Evolutionary conservation across 2,888 invertebrate species (phyloP), one percentile per base, ranked within the genome.

Genomic region (Tridacna crocea): DNA sequence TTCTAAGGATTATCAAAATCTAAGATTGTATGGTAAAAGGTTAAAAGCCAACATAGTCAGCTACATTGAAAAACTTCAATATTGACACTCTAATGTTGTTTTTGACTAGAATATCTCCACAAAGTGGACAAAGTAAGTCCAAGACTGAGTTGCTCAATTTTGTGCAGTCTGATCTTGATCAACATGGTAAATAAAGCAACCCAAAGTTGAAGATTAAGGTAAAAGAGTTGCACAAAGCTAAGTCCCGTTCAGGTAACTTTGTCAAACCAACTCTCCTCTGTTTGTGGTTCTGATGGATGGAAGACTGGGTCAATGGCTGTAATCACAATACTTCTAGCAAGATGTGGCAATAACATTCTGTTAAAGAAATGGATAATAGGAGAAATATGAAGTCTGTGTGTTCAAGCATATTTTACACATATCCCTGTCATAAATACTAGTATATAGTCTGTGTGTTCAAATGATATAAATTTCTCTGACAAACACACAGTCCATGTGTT

Each of bases 271-370:
- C 85, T 88, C 19, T 88, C 88, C 19, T 86, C 77, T n/a, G 79
- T 63, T 48, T 80, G 79, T 19, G 81, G 68, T 15, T 76, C 74
- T 24, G 84, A 83, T n/a, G 91, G 90, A 22, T 88, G 87, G 75
- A 86, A 92, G 12, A 90, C 73, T 12, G 92, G 91, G 68, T 92
- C 90, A 26, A 92, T 88, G 11, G 90, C 90, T 51, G 89, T 89
- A 46, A 88, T 83, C 27, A 91, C 89, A 36, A 92, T 60, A 74
- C 87, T 82, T 72, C 88, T 80, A 3, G 87, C 88, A 51, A 92
- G 78, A 48, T 87, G 84, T 22, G 89, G 90, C 27, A 91, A 79
- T 24, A 92, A 80, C 72, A 88, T 83, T 63, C 91, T 91, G 86
- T 47, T 27, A 58, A 19, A 58, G 22, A 27, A 73, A 27, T 26